Evolutionary conservation across 2,113 vertebrate species (phyloP).

Genomic region (Platanista minor): DNA sequence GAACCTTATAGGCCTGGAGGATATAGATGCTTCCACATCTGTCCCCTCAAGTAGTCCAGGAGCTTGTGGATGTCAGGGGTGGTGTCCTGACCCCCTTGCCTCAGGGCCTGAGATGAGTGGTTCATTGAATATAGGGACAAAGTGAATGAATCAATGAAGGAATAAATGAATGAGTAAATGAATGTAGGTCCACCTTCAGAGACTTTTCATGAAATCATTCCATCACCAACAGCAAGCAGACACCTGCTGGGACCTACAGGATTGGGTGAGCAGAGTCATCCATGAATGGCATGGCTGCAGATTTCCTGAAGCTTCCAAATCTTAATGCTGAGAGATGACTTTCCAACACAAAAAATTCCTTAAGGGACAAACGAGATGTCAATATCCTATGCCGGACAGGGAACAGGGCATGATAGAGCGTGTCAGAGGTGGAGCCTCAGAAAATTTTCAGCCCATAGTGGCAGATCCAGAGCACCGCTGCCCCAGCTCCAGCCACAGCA

Average conservation of each 20-base stretch:
- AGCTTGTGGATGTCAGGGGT: not conserved
- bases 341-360: not conserved
- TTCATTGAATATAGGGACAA: not conserved
- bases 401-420: accelerated
- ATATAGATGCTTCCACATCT: not conserved
- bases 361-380: accelerated
- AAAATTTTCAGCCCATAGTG: not conserved
- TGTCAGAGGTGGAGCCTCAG: not conserved
- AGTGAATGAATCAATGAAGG: not conserved
- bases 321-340: not conserved
- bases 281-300: no score
- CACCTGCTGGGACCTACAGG: not conserved
- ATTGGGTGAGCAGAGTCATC: accelerated
- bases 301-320: not conserved
- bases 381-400: accelerated
- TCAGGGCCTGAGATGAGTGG: not conserved
- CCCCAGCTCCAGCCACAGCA: accelerated
- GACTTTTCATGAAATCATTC: not conserved
- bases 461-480: accelerated
- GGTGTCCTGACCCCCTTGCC: not conserved
- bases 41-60: not conserved
- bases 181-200: not conserved
- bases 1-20: not conserved
- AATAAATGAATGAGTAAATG: not conserved
- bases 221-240: accelerated